Percentiles rank a stretch among this genome's conserved stretches.
phyloP scores from a whole-genome alignment of 2,797 vertebrate genomes.

The Argya squamiceps region DNA sequence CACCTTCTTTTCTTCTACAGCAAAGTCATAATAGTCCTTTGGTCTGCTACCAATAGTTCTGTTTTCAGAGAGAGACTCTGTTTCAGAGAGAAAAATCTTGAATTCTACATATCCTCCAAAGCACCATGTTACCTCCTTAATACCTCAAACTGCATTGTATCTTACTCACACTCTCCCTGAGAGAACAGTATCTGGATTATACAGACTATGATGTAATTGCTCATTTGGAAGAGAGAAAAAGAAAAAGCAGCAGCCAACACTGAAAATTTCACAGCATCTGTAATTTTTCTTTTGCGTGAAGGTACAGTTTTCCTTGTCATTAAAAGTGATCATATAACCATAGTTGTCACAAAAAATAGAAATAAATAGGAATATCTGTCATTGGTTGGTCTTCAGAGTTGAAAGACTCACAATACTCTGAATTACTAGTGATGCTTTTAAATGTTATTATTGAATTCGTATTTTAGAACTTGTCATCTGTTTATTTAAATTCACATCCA shows the following conservation, averaged over 20 bases:
- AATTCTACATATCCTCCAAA: neutral
- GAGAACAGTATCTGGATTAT: neutral
- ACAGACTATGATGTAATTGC: neutral
- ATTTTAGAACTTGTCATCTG: neutral
- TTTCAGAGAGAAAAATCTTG: neutral
- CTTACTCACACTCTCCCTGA: neutral
- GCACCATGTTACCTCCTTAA: neutral
- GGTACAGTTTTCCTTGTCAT: neutral
- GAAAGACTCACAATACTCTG: neutral
- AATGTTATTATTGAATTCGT: neutral
- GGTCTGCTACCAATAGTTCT: neutral
- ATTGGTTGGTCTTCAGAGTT: neutral
- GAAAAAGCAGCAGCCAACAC: neutral
- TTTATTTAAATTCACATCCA: neutral
- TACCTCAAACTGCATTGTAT: neutral
- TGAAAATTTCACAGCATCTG: neutral
- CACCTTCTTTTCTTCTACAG: neutral
- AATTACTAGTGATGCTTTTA: neutral
- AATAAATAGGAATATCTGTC: neutral
- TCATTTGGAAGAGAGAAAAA: neutral
- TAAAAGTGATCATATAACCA: neutral
- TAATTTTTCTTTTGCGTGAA: neutral
- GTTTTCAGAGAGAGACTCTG: neutral
- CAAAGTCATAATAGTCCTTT: neutral
- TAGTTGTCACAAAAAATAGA: neutral